Conservation (phyloP, 2,797 vertebrate species). For the Enteromius unitaeniatus region DNA sequence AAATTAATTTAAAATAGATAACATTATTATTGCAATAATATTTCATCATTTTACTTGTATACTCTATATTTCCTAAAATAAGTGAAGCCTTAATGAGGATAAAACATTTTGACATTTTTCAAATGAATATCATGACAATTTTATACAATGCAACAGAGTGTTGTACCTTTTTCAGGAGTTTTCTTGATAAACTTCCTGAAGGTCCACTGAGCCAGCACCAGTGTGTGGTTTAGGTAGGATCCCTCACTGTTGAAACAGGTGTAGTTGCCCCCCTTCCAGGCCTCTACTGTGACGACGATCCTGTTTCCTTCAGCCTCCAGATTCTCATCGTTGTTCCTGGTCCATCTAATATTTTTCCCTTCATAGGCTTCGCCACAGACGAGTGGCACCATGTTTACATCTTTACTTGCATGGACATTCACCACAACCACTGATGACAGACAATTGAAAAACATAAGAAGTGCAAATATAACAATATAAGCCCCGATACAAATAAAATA, state of each 20-base stretch:
- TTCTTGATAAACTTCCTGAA: slow-evolving; percentile 53
- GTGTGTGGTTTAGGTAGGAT: slow-evolving; percentile 73
- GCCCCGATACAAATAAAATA: background rate
- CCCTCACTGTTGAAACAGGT: slow-evolving; percentile 71
- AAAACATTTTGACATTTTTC: background rate
- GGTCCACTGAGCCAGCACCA: slow-evolving; percentile 70
- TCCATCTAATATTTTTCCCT: slow-evolving; percentile 50
- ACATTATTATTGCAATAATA: background rate
- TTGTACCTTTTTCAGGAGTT: slow-evolving; percentile 55
- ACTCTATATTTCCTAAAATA: too few relatives aligned
- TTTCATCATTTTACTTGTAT: background rate
- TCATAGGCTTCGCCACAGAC: slow-evolving; percentile 54
- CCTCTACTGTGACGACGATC: slow-evolving; percentile 62
- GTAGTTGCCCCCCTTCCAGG: slow-evolving; percentile 75
- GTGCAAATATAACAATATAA: background rate
- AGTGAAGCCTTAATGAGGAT: background rate
- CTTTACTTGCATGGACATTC: slow-evolving; percentile 49
- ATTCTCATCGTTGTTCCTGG: slow-evolving; percentile 24
- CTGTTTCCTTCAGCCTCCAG: slow-evolving; percentile 50
- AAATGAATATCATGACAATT: background rate
- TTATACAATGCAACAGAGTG: background rate
- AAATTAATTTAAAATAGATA: background rate
- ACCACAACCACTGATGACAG: slow-evolving; percentile 53
- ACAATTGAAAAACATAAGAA: background rate
- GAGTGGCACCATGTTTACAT: slow-evolving; percentile 46